Conservation (phyloP, 2,113 vertebrate species). For the Cnemophilus loriae region DNA sequence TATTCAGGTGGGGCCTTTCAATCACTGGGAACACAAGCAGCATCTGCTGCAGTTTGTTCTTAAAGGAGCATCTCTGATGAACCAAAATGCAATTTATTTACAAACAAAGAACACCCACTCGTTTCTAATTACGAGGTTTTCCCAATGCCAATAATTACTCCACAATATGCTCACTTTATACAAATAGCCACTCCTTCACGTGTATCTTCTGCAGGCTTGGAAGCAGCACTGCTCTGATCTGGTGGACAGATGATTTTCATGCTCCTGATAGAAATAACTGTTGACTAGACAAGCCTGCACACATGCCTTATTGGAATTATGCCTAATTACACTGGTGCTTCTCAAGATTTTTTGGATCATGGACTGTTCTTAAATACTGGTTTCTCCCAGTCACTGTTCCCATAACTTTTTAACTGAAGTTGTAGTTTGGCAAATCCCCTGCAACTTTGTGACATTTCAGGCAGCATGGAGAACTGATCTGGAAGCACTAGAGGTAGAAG, state of each 20-base stretch:
- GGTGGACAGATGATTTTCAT: constrained; percentile 37
- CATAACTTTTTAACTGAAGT: not conserved
- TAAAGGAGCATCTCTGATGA: constrained; percentile 47
- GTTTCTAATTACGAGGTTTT: constrained; percentile 28
- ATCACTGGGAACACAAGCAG: not conserved
- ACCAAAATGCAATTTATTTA: constrained; percentile 44
- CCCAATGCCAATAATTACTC: constrained; percentile 44
- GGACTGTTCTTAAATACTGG: not conserved
- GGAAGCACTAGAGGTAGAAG: not conserved
- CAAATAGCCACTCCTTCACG: constrained; percentile 39
- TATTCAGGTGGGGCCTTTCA: constrained; percentile 48
- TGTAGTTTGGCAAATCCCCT: not conserved
- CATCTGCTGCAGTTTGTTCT: constrained; percentile 48
- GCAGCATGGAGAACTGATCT: not conserved
- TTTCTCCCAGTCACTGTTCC: not conserved
- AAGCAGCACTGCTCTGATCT: not conserved
- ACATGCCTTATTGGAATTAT: not conserved
- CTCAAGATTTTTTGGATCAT: not conserved
- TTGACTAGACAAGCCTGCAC: constrained; percentile 1
- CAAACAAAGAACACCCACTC: constrained; percentile 45
- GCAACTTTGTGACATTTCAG: rapidly evolving
- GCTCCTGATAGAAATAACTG: constrained; percentile 26
- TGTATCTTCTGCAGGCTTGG: constrained; percentile 10
- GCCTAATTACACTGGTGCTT: not conserved
- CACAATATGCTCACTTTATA: constrained; percentile 42